These are phyloP conservation scores for Meiosimyza decipiens DNA, from an alignment of 2,888 invertebrate genomes.

Conservation along the genomic window DNA sequence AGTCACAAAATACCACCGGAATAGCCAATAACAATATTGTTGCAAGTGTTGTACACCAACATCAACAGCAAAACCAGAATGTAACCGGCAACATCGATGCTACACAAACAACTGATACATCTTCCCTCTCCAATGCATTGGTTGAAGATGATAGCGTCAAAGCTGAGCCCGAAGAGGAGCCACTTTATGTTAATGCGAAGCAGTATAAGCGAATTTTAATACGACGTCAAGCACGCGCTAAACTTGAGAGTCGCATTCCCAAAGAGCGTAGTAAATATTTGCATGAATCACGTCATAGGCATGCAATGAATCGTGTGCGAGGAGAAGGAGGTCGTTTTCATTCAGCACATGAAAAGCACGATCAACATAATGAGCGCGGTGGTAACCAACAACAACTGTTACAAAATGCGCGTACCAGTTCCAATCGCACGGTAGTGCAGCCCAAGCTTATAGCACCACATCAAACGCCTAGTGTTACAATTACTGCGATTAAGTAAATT, in stretches of 20 bases:
- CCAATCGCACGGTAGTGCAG: slow-evolving; percentile 42
- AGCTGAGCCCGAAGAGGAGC: slow-evolving; percentile 82
- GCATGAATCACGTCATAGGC: slow-evolving; percentile 96
- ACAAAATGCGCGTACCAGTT: slow-evolving; percentile 42
- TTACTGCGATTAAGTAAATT: slow-evolving; percentile 63
- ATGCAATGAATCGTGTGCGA: slow-evolving; percentile 96
- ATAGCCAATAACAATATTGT: slow-evolving; percentile 43
- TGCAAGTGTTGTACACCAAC: slow-evolving; percentile 35
- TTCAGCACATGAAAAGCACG: slow-evolving; percentile 69
- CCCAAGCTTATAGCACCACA: slow-evolving; percentile 66
- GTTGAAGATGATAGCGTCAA: slow-evolving; percentile 54
- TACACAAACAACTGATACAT: slow-evolving; percentile 31
- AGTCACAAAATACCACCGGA: slow-evolving; percentile 49
- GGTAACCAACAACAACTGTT: slow-evolving; percentile 42
- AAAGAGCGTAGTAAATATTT: slow-evolving; percentile 97
- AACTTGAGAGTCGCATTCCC: slow-evolving; percentile 95
- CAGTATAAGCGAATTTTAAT: slow-evolving; percentile 97
- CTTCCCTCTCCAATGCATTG: slow-evolving; percentile 43
- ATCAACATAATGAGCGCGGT: slow-evolving; percentile 54
- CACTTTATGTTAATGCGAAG: slow-evolving; percentile 97
- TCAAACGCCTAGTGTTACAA: slow-evolving; percentile 64
- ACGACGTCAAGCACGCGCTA: slow-evolving; percentile 92
- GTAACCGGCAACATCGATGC: slow-evolving; percentile 22
- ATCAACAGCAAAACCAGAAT: slow-evolving; percentile 40
- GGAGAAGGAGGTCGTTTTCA: slow-evolving; percentile 98